Base-by-base conservation (phyloP, 2,888 invertebrate genomes). In the Sarcophaga caerulescens region DNA sequence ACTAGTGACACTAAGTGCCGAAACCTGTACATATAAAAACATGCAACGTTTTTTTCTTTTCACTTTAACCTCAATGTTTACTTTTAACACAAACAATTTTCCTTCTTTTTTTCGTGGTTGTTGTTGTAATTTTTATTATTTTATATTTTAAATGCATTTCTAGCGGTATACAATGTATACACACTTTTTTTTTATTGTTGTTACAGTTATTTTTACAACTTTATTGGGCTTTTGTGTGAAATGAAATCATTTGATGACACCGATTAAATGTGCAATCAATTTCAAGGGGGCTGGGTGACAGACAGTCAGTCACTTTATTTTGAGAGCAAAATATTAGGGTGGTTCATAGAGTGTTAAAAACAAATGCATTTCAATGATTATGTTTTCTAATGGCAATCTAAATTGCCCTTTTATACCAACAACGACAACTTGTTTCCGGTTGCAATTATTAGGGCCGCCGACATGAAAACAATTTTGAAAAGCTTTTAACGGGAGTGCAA, bases 61-160 rank as follows among this genome's bases (percentile, higher is more conserved):
- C 17, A 57, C 45, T 45, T 74, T 74, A 74, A 74, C 68, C 70
- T 69, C 73, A 74, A 75, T 70, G 23, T 65, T 68, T 60, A 57
- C 74, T 84, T n/a, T n/a, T 21, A 25, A 66, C 47, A 65, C 45
- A 84, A 76, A 84, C 73, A 81, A 47, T 76, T 76, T 75, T 25
- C 62, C 59, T 2, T 35, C 62, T 45, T 2, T 35, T 8, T 35
- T 35, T 35, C 10, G 1, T 35, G 35, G 35, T 35, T 8, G 35
- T 35, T 35, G 35, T 35, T 35, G 35, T 35, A 69, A 68, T 77
- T 68, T 35, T 76, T 66, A 57, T 17, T 76, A 47, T 47, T 44
- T 35, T 35, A 17, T 44, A 21, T 14, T 25, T 57, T 65, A 65
- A 2, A 47, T 57, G 19, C 47, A 71, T 68, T 80, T 59, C 21